phyloP scores from a whole-genome alignment of 2,888 invertebrate genomes.

The Blomia tropicalis region DNA sequence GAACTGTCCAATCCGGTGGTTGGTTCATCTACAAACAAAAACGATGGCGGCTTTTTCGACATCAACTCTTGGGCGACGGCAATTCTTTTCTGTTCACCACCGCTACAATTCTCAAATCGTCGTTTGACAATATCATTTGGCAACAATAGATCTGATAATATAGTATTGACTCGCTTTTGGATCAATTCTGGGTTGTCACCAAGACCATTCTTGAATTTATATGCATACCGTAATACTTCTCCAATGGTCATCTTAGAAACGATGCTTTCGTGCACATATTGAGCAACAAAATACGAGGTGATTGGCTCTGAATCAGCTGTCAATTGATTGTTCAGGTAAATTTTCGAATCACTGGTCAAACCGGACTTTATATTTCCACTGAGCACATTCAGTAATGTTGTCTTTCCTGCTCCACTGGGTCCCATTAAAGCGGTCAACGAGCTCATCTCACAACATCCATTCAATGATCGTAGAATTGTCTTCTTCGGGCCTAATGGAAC shows the following conservation, averaged over 20 bases:
- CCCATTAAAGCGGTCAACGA: not conserved
- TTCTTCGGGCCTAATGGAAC: not conserved
- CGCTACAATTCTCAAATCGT: not conserved
- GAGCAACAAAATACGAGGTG: not conserved
- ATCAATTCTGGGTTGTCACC: not conserved
- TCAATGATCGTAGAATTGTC: not conserved
- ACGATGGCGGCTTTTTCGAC: not conserved
- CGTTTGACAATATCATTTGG: not conserved
- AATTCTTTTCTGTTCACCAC: constrained; percentile 4
- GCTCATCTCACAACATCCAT: not conserved
- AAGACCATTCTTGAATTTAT: not conserved
- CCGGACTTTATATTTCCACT: not conserved
- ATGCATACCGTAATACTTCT: constrained; percentile 1
- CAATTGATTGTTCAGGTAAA: not conserved
- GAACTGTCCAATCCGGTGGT: not conserved
- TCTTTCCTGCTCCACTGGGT: not conserved
- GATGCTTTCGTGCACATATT: not conserved
- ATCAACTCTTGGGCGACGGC: constrained; percentile 1
- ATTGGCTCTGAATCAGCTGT: not conserved
- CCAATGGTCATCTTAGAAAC: not conserved
- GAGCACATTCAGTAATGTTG: not conserved
- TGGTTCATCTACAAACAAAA: constrained; percentile 11
- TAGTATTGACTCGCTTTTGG: not conserved
- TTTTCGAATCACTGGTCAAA: not conserved
- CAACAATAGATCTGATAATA: not conserved